Percentiles rank a stretch among this genome's conserved stretches.
These are phyloP conservation scores for Gryllus bimaculatus DNA, from an alignment of 1,140 invertebrate species.

Conservation along the genomic window DNA sequence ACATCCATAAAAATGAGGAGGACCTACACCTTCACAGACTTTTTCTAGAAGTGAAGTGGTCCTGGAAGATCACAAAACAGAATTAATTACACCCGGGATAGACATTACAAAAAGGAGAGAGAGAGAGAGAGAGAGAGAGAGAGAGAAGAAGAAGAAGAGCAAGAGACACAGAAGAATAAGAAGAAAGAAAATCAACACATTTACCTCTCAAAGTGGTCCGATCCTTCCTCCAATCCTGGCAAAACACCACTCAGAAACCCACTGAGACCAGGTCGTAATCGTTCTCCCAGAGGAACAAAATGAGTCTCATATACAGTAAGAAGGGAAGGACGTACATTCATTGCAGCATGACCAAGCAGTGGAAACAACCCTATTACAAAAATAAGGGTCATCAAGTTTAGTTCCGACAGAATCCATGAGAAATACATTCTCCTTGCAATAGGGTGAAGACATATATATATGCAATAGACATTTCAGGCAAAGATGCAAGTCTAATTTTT, in stretches of 20 bases:
- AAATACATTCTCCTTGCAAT: no score
- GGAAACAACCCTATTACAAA: slow-evolving; percentile 70
- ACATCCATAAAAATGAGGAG: slow-evolving; percentile 74
- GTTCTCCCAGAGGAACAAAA: slow-evolving; percentile 74
- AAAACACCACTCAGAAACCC: slow-evolving; percentile 79
- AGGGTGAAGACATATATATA: no score
- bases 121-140: no score
- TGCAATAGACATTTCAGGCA: no score
- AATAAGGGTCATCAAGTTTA: background rate
- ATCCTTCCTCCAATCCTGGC: slow-evolving; percentile 81
- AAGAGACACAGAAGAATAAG: background rate
- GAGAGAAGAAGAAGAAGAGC: no score
- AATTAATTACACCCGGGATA: background rate
- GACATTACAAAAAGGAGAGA: no score
- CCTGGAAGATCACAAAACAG: slow-evolving; percentile 35
- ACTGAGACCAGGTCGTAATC: slow-evolving; percentile 72
- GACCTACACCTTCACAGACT: slow-evolving; percentile 70
- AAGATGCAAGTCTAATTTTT: no score
- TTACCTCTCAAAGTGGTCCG: slow-evolving; percentile 78
- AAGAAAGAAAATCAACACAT: background rate
- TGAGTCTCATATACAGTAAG: slow-evolving; percentile 86
- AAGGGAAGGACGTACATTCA: slow-evolving; percentile 77
- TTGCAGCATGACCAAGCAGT: slow-evolving; percentile 77
- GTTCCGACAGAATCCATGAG: no score
- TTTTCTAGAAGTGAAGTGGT: slow-evolving; percentile 68